Evolutionary conservation across 2,113 vertebrate species (phyloP).

Genomic region (Alexandromys fortis): DNA sequence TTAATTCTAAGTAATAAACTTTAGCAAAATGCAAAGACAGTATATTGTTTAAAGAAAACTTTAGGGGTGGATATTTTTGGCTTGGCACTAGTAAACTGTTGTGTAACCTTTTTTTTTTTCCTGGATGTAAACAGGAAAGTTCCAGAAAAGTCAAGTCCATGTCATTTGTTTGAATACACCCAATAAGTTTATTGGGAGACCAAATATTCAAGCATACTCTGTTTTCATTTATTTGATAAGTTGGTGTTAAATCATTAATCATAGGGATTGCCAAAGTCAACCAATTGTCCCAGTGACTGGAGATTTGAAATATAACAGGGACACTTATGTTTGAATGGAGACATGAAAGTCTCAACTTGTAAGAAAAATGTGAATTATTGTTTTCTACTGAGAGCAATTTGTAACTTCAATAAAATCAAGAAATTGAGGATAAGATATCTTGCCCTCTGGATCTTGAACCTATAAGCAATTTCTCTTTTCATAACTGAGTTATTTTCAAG

Average conservation of each 20-base stretch:
- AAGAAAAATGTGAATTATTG: slow-evolving; percentile 46
- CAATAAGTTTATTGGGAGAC: slow-evolving; percentile 79
- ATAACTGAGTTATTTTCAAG: slow-evolving; percentile 38
- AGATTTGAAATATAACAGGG: slow-evolving; percentile 67
- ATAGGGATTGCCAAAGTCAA: slow-evolving; percentile 75
- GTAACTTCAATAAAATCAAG: slow-evolving; percentile 67
- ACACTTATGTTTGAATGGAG: slow-evolving; percentile 31
- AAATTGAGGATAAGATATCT: slow-evolving; percentile 49
- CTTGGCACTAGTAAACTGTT: slow-evolving; percentile 75
- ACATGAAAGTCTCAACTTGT: slow-evolving; percentile 44
- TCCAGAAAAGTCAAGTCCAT: slow-evolving; percentile 83
- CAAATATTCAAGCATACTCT: slow-evolving; percentile 74
- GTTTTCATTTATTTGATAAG: slow-evolving; percentile 83
- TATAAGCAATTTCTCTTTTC: slow-evolving; percentile 60
- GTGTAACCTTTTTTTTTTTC: slow-evolving; percentile 54
- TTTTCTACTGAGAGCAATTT: slow-evolving; percentile 63
- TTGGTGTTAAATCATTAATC: slow-evolving; percentile 79
- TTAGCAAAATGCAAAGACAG: slow-evolving; percentile 51
- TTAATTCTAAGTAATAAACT: slow-evolving; percentile 75
- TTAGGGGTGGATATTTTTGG: slow-evolving; percentile 69
- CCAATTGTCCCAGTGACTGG: slow-evolving; percentile 76
- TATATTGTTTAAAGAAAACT: slow-evolving; percentile 75
- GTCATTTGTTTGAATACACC: slow-evolving; percentile 82
- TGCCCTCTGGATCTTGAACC: slow-evolving; percentile 53
- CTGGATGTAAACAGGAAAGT: slow-evolving; percentile 47